phyloP scores from a whole-genome alignment of 2,113 vertebrate genomes.

The Paramormyrops kingsleyae region DNA sequence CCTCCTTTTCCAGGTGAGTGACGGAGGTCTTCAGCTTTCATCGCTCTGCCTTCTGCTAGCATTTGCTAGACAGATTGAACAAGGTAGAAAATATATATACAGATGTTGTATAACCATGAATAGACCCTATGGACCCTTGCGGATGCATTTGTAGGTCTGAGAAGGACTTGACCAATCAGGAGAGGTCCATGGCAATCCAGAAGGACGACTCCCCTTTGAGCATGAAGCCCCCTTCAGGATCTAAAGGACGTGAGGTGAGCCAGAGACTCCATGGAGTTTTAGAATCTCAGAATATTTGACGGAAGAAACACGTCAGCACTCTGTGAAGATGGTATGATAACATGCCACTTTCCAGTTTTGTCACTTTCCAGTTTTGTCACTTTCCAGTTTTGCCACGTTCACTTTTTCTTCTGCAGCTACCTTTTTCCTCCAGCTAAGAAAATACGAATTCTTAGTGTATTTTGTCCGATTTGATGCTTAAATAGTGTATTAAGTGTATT shows the following conservation, averaged over 20 bases:
- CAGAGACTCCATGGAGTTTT: background rate
- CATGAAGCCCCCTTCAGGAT: conserved; percentile 53
- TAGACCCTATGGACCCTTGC: background rate
- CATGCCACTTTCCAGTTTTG: no score
- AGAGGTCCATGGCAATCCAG: conserved; percentile 42
- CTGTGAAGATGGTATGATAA: background rate
- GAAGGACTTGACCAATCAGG: conserved; percentile 51
- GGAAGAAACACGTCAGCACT: background rate
- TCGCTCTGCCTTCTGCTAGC: background rate
- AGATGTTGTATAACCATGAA: background rate
- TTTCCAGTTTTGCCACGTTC: background rate
- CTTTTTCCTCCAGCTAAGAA: background rate
- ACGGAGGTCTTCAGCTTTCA: background rate
- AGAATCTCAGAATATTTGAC: background rate
- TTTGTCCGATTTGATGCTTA: background rate
- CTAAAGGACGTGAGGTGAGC: conserved; percentile 58
- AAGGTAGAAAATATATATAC: background rate
- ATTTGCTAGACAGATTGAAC: background rate
- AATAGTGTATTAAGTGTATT: no score
- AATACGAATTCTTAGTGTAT: background rate
- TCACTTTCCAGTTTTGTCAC: background rate
- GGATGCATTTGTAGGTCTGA: conserved; percentile 49
- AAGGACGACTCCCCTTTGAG: conserved; percentile 55
- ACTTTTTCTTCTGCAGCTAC: background rate
- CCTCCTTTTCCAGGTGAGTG: conserved; percentile 70